Base-by-base conservation (phyloP, 2,888 invertebrate genomes). In the Eupithecia centaureata region DNA sequence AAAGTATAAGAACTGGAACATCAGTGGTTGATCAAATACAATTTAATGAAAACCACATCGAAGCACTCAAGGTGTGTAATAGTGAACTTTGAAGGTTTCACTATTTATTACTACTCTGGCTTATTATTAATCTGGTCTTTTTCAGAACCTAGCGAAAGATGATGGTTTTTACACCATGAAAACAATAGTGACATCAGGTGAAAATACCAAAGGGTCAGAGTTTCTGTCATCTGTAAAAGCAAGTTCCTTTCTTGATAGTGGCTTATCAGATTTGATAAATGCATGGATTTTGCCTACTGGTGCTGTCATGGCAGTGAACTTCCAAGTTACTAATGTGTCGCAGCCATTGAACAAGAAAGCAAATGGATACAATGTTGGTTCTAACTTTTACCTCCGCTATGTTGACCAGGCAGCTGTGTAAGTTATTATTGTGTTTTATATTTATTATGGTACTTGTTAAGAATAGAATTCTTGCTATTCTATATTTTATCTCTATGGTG, bases 221-320 rank as follows among this genome's bases (percentile, higher is more conserved):
- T 97, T 97, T 79, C 87, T 96, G 13, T 96, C 97, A 12, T 97
- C 97, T 69, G 94, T 96, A 27, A 97, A 96, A 93, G 97, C 98
- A 18, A 95, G 95, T 90, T 94, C 96, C 72, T 91, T 98, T 71
- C 91, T 97, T 38, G 96, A 96, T 73, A 96, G 96, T 56, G 95
- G 96, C 63, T 90, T 98, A 15, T 95, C 96, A 73, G 98, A 98
- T 83, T 94, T 95, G 28, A 90, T 98, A 25, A 96, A 96, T 79
- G 92, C 97, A 25, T 97, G 97, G 85, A 90, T 98, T 56, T 96
- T 98, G 82, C 96, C 96, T 60, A 94, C 94, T 77, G 98, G 97
- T 0, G 95, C 95, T 74, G 96, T 98, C 0, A 94, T 97, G 65
- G 96, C 96, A n/a, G 92, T 97, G 8, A 95, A 95, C 51, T 94